phyloP scores from a whole-genome alignment of 2,888 invertebrate genomes.

The Lucinisca nassula region DNA sequence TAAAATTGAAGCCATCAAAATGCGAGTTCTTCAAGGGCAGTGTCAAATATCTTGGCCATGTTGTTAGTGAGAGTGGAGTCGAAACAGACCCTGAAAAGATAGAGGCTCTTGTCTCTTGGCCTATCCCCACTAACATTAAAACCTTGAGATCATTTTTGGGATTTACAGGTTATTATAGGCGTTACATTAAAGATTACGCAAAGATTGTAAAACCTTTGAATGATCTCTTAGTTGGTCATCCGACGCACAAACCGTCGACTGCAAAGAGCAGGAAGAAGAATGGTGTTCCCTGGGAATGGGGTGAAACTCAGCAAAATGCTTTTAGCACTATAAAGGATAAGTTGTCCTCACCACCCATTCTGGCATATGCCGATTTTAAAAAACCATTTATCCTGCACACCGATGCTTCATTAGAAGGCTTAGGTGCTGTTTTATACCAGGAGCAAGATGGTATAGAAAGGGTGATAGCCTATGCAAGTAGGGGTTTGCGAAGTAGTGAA shows the following conservation, averaged over 20 bases:
- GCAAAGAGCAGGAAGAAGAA: not conserved
- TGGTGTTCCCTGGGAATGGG: conserved; percentile 16
- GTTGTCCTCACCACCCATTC: not conserved
- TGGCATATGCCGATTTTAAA: not conserved
- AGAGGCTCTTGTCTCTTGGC: not conserved
- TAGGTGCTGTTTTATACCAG: not conserved
- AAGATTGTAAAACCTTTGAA: not conserved
- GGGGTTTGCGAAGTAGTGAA: not conserved
- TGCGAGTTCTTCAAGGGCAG: not conserved
- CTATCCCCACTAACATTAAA: not conserved
- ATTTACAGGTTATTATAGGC: not conserved
- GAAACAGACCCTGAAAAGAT: not conserved
- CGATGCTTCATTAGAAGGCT: not conserved
- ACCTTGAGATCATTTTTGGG: not conserved
- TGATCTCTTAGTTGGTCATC: not conserved
- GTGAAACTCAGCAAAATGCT: not conserved
- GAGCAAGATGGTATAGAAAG: not conserved
- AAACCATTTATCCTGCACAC: not conserved
- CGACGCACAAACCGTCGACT: not conserved
- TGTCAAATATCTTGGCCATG: not conserved
- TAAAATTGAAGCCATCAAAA: not conserved
- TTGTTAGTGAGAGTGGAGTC: not conserved
- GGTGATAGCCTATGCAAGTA: not conserved
- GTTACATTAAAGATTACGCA: not conserved
- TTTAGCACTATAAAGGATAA: not conserved